A percentile compares a stretch with the other conserved stretches of the same genome.
These are phyloP conservation scores for Drosophila niveifrons DNA, from an alignment of 2,888 invertebrate species.

Conservation along the genomic window DNA sequence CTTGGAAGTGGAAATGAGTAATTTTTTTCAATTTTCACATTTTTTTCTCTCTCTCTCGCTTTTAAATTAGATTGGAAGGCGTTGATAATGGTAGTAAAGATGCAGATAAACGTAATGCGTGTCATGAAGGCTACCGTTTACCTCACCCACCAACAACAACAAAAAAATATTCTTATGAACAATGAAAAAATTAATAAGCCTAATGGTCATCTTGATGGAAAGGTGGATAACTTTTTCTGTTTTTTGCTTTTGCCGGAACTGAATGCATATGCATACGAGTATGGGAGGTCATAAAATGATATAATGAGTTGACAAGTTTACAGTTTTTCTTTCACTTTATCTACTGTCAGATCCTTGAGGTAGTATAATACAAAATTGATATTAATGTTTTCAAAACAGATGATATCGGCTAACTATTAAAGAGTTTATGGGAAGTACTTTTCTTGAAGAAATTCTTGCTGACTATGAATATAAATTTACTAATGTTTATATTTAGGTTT, in stretches of 20 bases:
- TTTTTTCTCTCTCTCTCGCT: conserved; percentile 20
- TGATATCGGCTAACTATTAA: neutral
- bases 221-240: conserved; percentile 20
- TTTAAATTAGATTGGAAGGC: conserved; percentile 73
- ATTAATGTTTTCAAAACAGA: neutral
- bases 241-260: neutral
- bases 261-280: conserved; percentile 2
- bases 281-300: conserved; percentile 2
- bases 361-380: neutral
- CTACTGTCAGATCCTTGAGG: neutral
- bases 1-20: conserved; percentile 82
- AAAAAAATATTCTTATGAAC: conserved; percentile 37
- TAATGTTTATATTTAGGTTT: neutral
- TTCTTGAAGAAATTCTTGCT: neutral
- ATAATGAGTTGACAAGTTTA: conserved; percentile 24
- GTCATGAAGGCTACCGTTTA: conserved; percentile 64
- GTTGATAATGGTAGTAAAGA: conserved; percentile 60
- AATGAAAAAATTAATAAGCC: conserved; percentile 59
- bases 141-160: conserved; percentile 6
- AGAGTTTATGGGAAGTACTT: neutral
- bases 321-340: conserved; percentile 9
- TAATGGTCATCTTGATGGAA: conserved; percentile 49
- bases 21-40: conserved; percentile 68
- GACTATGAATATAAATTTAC: neutral
- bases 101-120: conserved; percentile 60